Conservation (phyloP, 2,888 invertebrate genomes). For the Parnassius mnemosyne region DNA sequence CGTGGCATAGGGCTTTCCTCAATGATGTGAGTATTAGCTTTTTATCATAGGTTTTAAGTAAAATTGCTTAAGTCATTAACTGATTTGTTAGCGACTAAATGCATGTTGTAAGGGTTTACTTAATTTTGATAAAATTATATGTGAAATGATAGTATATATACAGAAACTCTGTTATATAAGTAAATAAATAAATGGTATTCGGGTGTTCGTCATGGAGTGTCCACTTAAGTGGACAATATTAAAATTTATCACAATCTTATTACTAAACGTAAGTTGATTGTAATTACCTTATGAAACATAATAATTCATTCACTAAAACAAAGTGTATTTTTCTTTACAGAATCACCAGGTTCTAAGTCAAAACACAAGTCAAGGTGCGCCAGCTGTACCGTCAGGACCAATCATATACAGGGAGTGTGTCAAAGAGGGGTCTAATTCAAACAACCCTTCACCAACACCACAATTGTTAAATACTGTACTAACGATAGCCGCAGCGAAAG, state of each 20-base stretch:
- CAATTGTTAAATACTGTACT: constrained; percentile 38
- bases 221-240: constrained; percentile 43
- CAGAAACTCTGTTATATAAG: constrained; percentile 41
- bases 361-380: constrained; percentile 26
- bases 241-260: constrained; percentile 40
- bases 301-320: background rate
- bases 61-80: constrained; percentile 7
- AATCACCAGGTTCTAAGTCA: constrained; percentile 29
- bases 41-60: constrained; percentile 4
- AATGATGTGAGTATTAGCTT: background rate
- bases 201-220: constrained; percentile 54
- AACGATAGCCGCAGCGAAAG: constrained; percentile 36
- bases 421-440: constrained; percentile 18
- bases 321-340: constrained; percentile 28
- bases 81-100: constrained; percentile 33
- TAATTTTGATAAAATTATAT: constrained; percentile 45
- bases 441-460: constrained; percentile 27
- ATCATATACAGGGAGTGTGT: constrained; percentile 15
- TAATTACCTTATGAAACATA: background rate
- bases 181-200: constrained; percentile 43
- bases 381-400: constrained; percentile 5
- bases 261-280: constrained; percentile 45
- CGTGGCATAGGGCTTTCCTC: too few species aligned
- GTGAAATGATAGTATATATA: constrained; percentile 25
- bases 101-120: constrained; percentile 48